Conservation (phyloP, 2,888 invertebrate genomes). For the Synergus umbraculus region DNA sequence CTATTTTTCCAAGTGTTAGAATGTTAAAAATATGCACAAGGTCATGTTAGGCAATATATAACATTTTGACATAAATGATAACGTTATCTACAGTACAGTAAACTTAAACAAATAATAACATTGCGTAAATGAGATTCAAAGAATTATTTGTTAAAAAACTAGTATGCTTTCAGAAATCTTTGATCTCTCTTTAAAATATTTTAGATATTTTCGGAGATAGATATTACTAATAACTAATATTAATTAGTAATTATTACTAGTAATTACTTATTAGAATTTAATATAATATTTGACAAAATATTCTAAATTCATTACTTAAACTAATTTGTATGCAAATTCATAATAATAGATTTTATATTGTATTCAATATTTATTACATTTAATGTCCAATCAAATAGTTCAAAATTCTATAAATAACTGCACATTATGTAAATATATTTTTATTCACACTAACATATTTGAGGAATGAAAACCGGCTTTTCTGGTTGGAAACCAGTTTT, state of each 20-base stretch:
- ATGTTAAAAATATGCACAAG: no score
- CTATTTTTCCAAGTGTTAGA: no score
- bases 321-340: no score
- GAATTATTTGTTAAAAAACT: neutral
- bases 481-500: neutral
- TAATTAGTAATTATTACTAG: no score
- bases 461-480: neutral
- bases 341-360: neutral
- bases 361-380: neutral
- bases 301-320: no score
- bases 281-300: no score
- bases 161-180: neutral
- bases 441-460: neutral
- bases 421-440: neutral
- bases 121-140: neutral
- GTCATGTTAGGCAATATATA: no score
- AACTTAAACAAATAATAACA: neutral
- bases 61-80: no score
- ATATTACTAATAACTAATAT: neutral
- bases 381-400: neutral
- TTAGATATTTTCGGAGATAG: neutral
- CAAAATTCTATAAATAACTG: neutral
- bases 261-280: no score
- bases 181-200: neutral
- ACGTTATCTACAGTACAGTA: no score